phyloP scores from a whole-genome alignment of 2,888 invertebrate genomes.

The Troilus luridus region DNA sequence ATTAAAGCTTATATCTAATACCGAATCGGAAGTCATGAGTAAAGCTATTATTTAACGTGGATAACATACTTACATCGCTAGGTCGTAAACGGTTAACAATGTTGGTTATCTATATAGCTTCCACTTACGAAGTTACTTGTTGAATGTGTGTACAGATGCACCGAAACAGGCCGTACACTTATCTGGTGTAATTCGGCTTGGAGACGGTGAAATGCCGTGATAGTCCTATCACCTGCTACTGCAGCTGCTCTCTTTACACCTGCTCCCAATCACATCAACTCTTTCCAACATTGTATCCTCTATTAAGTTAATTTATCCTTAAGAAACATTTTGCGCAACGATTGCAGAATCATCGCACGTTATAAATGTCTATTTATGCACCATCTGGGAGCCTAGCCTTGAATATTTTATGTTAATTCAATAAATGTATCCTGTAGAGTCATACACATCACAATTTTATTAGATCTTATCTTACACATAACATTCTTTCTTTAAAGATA shows the following conservation, averaged over 20 bases:
- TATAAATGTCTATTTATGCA: no score
- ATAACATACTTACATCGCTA: background rate
- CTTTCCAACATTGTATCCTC: background rate
- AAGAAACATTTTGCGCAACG: background rate
- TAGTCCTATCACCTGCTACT: background rate
- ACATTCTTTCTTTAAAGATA: no score
- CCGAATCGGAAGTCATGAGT: background rate
- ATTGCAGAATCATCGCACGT: background rate
- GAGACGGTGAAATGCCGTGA: conserved; percentile 21
- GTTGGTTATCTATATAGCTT: background rate
- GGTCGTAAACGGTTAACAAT: background rate
- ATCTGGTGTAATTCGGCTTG: background rate
- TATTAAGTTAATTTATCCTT: background rate
- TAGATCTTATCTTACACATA: no score
- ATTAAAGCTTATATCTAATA: background rate
- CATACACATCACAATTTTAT: no score
- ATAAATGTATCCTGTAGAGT: no score
- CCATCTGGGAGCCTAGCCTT: no score
- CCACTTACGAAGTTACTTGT: background rate
- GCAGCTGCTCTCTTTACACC: background rate
- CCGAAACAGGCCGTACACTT: background rate
- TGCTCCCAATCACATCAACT: conserved; percentile 12
- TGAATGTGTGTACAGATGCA: background rate
- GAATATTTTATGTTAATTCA: no score
- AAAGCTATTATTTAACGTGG: background rate